Evolutionary conservation across 1,140 invertebrate genomes (phyloP).

Genomic region (Sminthurides bifidus): DNA sequence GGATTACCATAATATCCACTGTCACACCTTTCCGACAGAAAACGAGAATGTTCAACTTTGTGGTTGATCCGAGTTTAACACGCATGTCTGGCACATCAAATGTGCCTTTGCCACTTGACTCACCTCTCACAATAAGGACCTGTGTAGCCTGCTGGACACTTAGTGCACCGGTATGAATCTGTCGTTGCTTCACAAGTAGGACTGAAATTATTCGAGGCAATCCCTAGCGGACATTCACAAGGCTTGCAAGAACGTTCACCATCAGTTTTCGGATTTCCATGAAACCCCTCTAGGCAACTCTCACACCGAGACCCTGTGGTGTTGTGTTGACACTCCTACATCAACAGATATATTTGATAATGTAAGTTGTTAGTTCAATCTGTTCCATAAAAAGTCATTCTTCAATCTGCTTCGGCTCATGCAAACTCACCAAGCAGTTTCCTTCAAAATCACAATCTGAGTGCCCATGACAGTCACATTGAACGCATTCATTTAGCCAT

Average conservation of each 20-base stretch:
- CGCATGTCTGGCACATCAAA: too few species aligned
- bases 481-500: slow-evolving; percentile 54
- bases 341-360: too few species aligned
- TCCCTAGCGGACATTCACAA: slow-evolving; percentile 72
- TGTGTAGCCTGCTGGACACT: slow-evolving; percentile 78
- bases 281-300: slow-evolving; percentile 73
- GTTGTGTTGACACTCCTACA: slow-evolving; percentile 54
- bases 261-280: slow-evolving; percentile 71
- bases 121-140: slow-evolving; percentile 44
- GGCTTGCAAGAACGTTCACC: slow-evolving; percentile 62
- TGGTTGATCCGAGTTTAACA: slow-evolving; percentile 1
- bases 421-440: slow-evolving; percentile 55
- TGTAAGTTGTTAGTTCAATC: slow-evolving; percentile 9
- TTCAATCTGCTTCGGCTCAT: slow-evolving; percentile 8
- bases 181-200: slow-evolving; percentile 63
- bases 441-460: slow-evolving; percentile 71
- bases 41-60: neutral
- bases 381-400: neutral
- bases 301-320: slow-evolving; percentile 67
- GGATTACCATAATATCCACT: slow-evolving; percentile 81
- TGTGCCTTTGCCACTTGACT: too few species aligned
- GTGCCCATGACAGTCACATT: slow-evolving; percentile 82
- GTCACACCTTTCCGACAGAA: slow-evolving; percentile 71
- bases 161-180: slow-evolving; percentile 68
- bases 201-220: slow-evolving; percentile 71